Conservation (phyloP, 2,888 invertebrate genomes). For the Trypoxylon attenuatum region DNA sequence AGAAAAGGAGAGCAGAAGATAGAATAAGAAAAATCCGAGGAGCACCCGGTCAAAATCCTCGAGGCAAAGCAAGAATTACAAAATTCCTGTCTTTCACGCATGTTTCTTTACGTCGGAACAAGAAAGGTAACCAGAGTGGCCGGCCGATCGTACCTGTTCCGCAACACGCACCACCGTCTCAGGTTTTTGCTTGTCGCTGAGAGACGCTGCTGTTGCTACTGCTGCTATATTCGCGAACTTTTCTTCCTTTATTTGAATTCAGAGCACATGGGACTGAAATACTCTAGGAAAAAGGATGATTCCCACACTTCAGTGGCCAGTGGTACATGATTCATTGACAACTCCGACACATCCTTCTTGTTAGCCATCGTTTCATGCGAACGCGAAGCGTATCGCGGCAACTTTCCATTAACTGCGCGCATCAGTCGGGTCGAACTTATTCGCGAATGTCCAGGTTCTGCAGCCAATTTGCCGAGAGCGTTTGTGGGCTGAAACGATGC, state of each 20-base stretch:
- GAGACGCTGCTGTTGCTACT: conserved; percentile 4
- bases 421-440: no score
- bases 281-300: conserved; percentile 47
- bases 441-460: no score
- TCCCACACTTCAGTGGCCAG: conserved; percentile 45
- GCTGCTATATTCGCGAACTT: conserved; percentile 15
- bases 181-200: conserved; percentile 22
- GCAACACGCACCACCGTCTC: conserved; percentile 22
- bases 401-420: no score
- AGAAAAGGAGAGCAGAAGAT: background rate
- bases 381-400: no score
- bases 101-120: conserved; percentile 7
- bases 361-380: no score
- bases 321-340: conserved; percentile 26
- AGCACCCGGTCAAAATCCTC: conserved; percentile 1
- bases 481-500: no score
- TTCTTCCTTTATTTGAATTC: conserved; percentile 55
- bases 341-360: conserved; percentile 32
- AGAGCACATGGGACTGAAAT: conserved; percentile 44
- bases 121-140: conserved; percentile 6
- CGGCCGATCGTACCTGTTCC: conserved; percentile 31
- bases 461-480: no score
- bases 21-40: conserved; percentile 9
- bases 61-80: conserved; percentile 18
- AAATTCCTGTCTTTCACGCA: conserved; percentile 33